Evolutionary conservation across 2,113 vertebrate species (phyloP), one percentile per base, ranked within the genome.

Genomic region (Desmodus rotundus): DNA sequence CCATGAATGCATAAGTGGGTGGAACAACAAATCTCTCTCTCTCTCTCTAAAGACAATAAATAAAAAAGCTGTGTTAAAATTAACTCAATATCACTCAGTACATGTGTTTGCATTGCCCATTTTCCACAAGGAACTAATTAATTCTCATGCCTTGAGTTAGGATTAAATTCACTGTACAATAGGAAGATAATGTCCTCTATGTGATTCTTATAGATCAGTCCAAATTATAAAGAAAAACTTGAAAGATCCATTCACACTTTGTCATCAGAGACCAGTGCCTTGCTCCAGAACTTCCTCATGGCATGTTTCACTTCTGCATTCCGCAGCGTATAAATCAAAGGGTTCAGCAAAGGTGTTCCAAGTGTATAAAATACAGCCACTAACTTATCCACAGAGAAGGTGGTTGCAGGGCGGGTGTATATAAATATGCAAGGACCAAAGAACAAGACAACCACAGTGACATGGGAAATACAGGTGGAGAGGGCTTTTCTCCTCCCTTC

Each of bases 321-420:
- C 86, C 98, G 81, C 80, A 98, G 63, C 1, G 96, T 96, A 24
- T 97, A 98, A 2, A 98, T 97, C 43, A 97, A 41, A 20, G 98
- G 97, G 14, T 98, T 97, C 13, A 98, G 90, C 41, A 96, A 77
- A 15, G 96, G 97, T 15, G 97, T 97, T 20, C 92, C 91, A 33
- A 96, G 41, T 12, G 92, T 91, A 6, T 97, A 97, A 91, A 97
- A 97, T 4, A 97, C 87, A 31, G 97, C 58, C 76, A 95, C 81
- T 73, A 96, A 50, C 33, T 95, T 97, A 50, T 96, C 95, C 36
- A 93, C 47, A 15, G 91, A 16, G 8, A 94, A 97, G 3, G 83
- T 96, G 12, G 80, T 91, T 3, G 87, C 77, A 19, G 96, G 96
- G 0, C 47, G 31, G 28, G 95, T 97, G 7, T 97, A 97, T 63